Base-by-base conservation (phyloP, 1,140 invertebrate species). In the Pseudomyrmex dendroicus region DNA sequence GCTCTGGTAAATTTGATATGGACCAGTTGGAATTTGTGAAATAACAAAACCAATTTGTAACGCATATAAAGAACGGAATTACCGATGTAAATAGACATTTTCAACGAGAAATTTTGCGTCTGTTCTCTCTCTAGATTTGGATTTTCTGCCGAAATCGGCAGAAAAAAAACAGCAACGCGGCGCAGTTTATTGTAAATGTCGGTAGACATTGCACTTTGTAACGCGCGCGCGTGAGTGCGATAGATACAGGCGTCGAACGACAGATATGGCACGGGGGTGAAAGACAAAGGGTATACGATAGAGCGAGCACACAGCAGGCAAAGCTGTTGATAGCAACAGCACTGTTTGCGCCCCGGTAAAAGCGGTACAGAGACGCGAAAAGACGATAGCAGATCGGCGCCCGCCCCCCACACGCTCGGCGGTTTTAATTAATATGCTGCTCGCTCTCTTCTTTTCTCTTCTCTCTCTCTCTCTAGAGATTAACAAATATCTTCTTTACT, bases 381-480 rank as follows among this genome's bases (percentile, higher is more conserved):
- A 50, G 20, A 15, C 22, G 61, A 76, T 52, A 52, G 46, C 59
- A 46, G n/a, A n/a, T 1, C 59, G 20, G 46, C 44, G 20, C 10
- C 44, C 15, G 8, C 61, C 50, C 22, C 12, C 46, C 12, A 66
- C 61, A 52, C 22, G 68, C 52, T 72, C 52, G 52, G 25, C 25
- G 72, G 61, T 76, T 74, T 76, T 76, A 76, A 76, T 76, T 76
- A 76, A 76, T 76, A 76, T 76, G 48, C 48, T 22, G 22, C 7
- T 62, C 35, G 17, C 44, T n/a, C 35, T 73, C 22, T 56, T 5
- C 9, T 50, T 63, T 22, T 7, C 12, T 2, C 7, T 10, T 20
- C 15, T 48, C 70, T n/a, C 35, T 35, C 35, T 35, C 35, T 35
- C 35, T 35, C 35, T 35, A 35, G 35, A 35, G 35, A 35, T 35